Conservation (phyloP, 2,113 vertebrate species). For the Corythoichthys intestinalis region DNA sequence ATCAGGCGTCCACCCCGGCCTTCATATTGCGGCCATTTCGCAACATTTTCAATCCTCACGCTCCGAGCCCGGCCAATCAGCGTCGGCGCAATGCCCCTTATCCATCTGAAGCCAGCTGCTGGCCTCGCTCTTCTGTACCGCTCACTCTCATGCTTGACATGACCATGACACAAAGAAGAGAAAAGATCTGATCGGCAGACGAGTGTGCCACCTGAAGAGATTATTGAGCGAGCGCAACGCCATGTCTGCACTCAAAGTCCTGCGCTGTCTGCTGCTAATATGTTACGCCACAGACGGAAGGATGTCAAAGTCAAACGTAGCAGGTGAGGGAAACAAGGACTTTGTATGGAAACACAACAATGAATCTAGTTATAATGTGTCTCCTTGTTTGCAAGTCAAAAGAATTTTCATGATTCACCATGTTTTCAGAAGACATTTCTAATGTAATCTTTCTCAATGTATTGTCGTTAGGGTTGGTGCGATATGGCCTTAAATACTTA, state of each 20-base stretch:
- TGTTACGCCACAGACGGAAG: slow-evolving; percentile 51
- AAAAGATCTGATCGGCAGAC: slow-evolving; percentile 18
- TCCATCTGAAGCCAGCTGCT: slow-evolving; percentile 20
- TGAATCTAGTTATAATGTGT: no score
- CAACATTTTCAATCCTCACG: slow-evolving; percentile 39
- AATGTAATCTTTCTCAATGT: no score
- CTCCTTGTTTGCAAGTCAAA: no score
- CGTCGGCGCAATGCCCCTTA: slow-evolving; percentile 30
- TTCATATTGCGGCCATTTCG: slow-evolving; percentile 41
- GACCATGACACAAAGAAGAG: slow-evolving; percentile 14
- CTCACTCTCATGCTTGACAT: background rate
- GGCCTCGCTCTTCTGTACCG: slow-evolving; percentile 5
- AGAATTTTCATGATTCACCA: no score
- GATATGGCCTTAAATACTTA: no score
- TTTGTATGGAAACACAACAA: no score
- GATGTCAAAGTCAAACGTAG: slow-evolving; percentile 49
- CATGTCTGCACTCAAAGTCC: slow-evolving; percentile 54
- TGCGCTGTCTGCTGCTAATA: slow-evolving; percentile 58
- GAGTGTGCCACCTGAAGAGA: background rate
- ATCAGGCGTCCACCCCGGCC: background rate
- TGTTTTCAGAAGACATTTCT: no score
- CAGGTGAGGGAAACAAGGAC: slow-evolving; percentile 50
- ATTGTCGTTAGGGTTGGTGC: no score
- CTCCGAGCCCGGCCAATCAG: slow-evolving; percentile 55
- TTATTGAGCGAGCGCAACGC: background rate